phyloP scores from a whole-genome alignment of 2,797 vertebrate species.

The Phrynocephalus forsythii region DNA sequence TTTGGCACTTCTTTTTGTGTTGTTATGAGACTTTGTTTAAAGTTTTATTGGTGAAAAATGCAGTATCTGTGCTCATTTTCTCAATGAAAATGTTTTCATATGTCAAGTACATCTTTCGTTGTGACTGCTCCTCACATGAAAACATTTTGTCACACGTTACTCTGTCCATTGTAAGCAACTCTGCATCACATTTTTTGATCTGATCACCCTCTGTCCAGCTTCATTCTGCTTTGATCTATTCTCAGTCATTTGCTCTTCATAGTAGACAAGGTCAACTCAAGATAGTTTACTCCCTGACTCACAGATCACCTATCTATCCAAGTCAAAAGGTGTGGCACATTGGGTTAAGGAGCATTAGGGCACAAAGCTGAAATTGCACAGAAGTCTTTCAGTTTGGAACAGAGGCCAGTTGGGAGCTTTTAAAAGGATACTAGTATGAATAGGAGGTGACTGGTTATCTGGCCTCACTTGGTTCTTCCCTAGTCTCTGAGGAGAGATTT shows the following conservation, averaged over 20 bases:
- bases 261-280: not conserved
- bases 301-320: not conserved
- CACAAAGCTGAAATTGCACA: too few relatives aligned
- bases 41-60: slow-evolving; percentile 28
- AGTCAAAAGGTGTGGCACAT: too few relatives aligned
- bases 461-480: too few relatives aligned
- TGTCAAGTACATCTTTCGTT: not conserved
- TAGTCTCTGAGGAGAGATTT: too few relatives aligned
- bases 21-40: slow-evolving; percentile 8
- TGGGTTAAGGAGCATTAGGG: too few relatives aligned
- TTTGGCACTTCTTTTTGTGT: not conserved
- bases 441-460: too few relatives aligned
- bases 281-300: not conserved
- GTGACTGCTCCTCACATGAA: slow-evolving; percentile 22
- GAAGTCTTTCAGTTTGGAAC: too few relatives aligned
- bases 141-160: slow-evolving; percentile 24
- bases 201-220: slow-evolving; percentile 10
- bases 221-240: not conserved
- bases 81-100: slow-evolving; percentile 22
- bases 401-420: too few relatives aligned
- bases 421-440: too few relatives aligned
- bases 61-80: slow-evolving; percentile 12
- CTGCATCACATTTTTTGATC: not conserved
- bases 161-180: slow-evolving; percentile 22
- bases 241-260: not conserved